A percentile compares a stretch with the other conserved stretches of the same genome.
Conservation (phyloP, 2,113 vertebrate genomes). For the Excalfactoria chinensis region DNA sequence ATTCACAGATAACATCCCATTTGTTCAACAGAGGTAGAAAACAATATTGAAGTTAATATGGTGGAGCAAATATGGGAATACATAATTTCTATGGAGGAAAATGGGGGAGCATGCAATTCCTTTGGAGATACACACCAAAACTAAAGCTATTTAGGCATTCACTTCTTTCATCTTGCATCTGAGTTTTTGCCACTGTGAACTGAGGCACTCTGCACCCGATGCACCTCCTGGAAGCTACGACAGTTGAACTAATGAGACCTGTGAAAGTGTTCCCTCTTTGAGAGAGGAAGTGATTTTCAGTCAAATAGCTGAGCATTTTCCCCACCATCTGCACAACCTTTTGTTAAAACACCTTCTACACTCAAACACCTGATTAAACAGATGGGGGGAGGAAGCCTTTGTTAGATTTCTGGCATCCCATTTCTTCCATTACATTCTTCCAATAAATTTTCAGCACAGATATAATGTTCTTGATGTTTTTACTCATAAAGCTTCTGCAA, state of each 20-base stretch:
- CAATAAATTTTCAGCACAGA: constrained; percentile 27
- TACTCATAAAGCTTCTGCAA: background rate
- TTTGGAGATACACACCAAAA: rapidly evolving
- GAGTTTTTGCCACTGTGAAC: background rate
- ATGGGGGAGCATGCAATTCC: background rate
- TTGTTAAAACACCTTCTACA: constrained; percentile 55
- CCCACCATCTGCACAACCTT: constrained; percentile 58
- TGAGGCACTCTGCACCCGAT: background rate
- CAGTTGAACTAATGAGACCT: constrained; percentile 30
- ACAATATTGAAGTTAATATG: background rate
- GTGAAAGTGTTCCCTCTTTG: constrained; percentile 34
- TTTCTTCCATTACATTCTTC: constrained; percentile 37
- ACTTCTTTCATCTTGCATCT: background rate
- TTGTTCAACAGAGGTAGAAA: background rate
- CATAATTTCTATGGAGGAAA: background rate
- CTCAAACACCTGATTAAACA: constrained; percentile 66
- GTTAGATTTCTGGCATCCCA: constrained; percentile 28
- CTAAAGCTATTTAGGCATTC: background rate
- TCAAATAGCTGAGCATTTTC: constrained; percentile 40
- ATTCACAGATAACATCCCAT: background rate
- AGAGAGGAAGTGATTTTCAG: constrained; percentile 63
- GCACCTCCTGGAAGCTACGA: constrained; percentile 44
- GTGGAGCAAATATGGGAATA: background rate
- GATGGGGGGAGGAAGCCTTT: constrained; percentile 31
- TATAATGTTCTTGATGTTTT: background rate